These are phyloP conservation scores for Chunga burmeisteri DNA, from an alignment of 2,113 vertebrate genomes.

Conservation along the genomic window DNA sequence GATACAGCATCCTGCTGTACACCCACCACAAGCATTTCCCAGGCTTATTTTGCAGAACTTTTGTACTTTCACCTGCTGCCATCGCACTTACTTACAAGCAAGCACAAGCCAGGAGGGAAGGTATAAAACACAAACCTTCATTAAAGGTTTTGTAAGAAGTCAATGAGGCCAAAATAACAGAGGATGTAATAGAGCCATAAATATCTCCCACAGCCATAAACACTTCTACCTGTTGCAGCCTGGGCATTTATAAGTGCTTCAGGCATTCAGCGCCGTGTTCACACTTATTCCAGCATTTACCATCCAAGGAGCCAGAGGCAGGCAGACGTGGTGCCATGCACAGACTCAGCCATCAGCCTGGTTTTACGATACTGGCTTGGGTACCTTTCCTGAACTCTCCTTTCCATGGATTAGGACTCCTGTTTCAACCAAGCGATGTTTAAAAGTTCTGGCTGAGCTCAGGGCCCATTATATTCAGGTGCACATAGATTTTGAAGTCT, in stretches of 20 bases:
- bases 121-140: slow-evolving; percentile 27
- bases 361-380: neutral
- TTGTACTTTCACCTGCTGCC: neutral
- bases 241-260: neutral
- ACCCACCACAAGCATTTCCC: neutral
- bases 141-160: slow-evolving; percentile 37
- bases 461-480: neutral
- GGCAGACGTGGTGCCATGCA: neutral
- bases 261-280: neutral
- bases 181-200: slow-evolving; percentile 48
- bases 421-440: neutral
- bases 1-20: neutral
- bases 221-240: slow-evolving; percentile 30
- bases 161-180: slow-evolving; percentile 29
- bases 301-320: neutral
- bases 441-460: neutral
- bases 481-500: neutral
- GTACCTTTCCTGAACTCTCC: neutral
- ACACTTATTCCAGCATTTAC: neutral
- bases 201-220: slow-evolving; percentile 52
- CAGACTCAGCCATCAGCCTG: neutral
- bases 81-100: neutral
- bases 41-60: neutral
- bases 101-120: neutral
- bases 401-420: neutral